Evolutionary conservation across 1,140 invertebrate species (phyloP), one percentile per base, ranked within the genome.

Genomic region (Physella acuta): DNA sequence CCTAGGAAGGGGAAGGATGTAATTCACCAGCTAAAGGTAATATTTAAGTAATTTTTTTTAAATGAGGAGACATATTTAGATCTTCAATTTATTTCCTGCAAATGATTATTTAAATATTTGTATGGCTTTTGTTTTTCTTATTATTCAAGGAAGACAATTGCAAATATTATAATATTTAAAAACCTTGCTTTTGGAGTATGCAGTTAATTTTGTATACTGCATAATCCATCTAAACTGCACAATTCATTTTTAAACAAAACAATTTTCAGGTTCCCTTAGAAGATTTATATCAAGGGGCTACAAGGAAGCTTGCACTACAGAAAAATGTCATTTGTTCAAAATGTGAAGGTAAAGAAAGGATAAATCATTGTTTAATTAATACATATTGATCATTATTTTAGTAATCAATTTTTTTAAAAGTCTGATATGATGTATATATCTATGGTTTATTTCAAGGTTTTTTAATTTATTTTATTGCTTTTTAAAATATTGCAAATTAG

Each of bases 291-390:
- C 96, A 97, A 85, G 97, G 98, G 24, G 90, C 92, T 65, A 93
- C 94, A 4, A 89, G 96, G 33, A 99, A 98, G 86, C 87, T 99
- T 73, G 93, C 95, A 34, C 85, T 99, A 49, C 94, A 97, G 82
- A 99, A 98, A 86, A 97, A 94, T 86, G 92, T 99, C 28, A 95
- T 99, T 78, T 99, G 98, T 89, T 91, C 93, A 79, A 97, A 96
- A 87, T 99, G 98, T 87, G 93, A 97, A 87, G 98, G 95, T 79
- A 88, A 71, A 49, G 44, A 49, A 49, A 49, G n/a, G n/a, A 49
- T 14, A 49, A 49, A n/a, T 49, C 44, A n/a, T 14, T 49, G 44
- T 14, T 14, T 14, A 49, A 49, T 49, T 14, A 49, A 49, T n/a
- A 49, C 44, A 11, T 49, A 14, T 49, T 49, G 44, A 14, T 49